Evolutionary conservation across 2,888 invertebrate genomes (phyloP).

Genomic region (Gryllus longicercus): DNA sequence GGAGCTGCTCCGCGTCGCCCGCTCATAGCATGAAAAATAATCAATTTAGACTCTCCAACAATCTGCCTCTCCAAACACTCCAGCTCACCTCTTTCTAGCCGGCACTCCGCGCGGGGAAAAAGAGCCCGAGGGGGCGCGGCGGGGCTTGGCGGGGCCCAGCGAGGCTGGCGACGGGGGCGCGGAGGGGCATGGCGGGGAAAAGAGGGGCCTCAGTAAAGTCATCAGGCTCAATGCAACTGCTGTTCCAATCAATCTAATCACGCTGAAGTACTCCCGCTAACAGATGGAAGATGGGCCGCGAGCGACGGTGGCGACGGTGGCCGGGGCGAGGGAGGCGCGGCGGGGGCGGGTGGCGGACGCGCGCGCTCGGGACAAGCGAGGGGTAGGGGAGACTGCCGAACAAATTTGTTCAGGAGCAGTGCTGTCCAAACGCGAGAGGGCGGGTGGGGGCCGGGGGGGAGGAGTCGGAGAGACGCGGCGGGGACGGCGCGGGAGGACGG

Average conservation of each 20-base stretch:
- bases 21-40: conserved; percentile 22
- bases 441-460: not conserved
- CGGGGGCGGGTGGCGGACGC: not conserved
- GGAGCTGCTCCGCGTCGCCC: not conserved
- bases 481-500: not conserved
- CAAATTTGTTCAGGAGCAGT: conserved; percentile 35
- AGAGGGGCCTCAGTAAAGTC: conserved; percentile 28
- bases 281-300: conserved; percentile 36
- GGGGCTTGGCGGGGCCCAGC: not conserved
- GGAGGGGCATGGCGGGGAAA: not conserved
- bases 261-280: conserved; percentile 35
- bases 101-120: conserved; percentile 4
- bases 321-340: not conserved
- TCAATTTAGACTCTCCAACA: conserved; percentile 20
- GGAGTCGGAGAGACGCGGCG: not conserved
- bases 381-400: conserved; percentile 27
- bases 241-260: conserved; percentile 39
- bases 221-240: conserved; percentile 35
- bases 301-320: not conserved
- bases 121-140: not conserved
- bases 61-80: conserved; percentile 5
- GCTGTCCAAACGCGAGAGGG: not conserved
- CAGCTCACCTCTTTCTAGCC: conserved; percentile 24
- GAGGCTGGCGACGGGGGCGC: not conserved
- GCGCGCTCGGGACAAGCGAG: not conserved